Base-by-base conservation (phyloP, 2,888 invertebrate genomes). In the Leptopilina syphax region DNA sequence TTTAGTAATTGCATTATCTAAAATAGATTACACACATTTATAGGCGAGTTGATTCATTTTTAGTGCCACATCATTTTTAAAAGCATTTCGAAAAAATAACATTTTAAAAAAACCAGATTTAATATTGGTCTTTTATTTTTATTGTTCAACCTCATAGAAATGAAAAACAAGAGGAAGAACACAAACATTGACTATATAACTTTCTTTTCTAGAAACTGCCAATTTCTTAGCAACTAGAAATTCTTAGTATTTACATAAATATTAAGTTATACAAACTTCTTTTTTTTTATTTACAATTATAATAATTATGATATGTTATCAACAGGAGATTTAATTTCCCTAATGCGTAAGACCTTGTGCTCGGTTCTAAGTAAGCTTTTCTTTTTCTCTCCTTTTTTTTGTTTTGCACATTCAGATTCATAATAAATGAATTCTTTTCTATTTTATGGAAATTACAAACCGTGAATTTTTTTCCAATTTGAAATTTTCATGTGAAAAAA, bases 231-330 rank as follows among this genome's bases (percentile, higher is more conserved):
- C 57, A 34, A 24, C 50, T 77, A 81, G 80, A 70, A 73, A 81
- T 77, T 67, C 65, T 7, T 65, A 66, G 76, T 77, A 81, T 60
- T 67, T 67, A 68, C 76, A 83, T 81, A 80, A 83, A 80, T 82
- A 80, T 82, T 83, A 82, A 80, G 67, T 79, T 81, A 82, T 79
- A 81, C 79, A 80, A 81, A 80, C 82, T 76, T 34, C 34, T 34
- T 34, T 34, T 34, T 34, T 80, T 70, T 68, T 83, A 84, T 84
- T 82, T 84, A 85, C 83, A 84, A 65, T 79, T 83, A 81, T 79
- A 82, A 81, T 73, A 73, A 57, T 73, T 54, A 80, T 83, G 80
- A 81, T 83, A 81, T 83, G 83, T 84, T 82, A 77, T 77, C 80
- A 81, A 83, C 80, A 77, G 80, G 79, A 78, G 18, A 73, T 34